These are phyloP conservation scores for Mimas tiliae DNA, from an alignment of 2,888 invertebrate species.

Conservation along the genomic window DNA sequence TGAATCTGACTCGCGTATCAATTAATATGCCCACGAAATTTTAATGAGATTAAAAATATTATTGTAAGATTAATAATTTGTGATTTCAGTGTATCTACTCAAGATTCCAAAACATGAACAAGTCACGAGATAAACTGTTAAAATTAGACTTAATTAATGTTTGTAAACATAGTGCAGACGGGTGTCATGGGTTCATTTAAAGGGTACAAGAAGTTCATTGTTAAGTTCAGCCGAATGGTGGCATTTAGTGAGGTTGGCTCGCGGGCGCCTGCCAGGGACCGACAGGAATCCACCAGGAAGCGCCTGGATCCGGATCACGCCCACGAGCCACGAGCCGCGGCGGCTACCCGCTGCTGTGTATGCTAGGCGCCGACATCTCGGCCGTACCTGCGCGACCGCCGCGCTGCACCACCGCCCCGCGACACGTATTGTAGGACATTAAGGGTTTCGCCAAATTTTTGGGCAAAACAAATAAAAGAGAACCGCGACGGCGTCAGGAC, in stretches of 20 bases:
- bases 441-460: conserved; percentile 78
- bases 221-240: conserved; percentile 72
- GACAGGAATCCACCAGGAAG: conserved; percentile 65
- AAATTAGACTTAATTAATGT: conserved; percentile 69
- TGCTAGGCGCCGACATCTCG: conserved; percentile 34
- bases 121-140: conserved; percentile 46
- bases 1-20: background rate
- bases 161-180: conserved; percentile 67
- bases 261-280: conserved; percentile 66
- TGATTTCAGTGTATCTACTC: conserved; percentile 1
- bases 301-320: conserved; percentile 49
- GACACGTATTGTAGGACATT: conserved; percentile 44
- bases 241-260: conserved; percentile 52
- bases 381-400: conserved; percentile 34
- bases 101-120: conserved; percentile 39
- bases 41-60: background rate
- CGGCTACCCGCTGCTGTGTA: conserved; percentile 27
- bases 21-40: background rate
- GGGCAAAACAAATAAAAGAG: conserved; percentile 82
- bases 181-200: conserved; percentile 58
- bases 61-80: background rate
- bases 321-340: conserved; percentile 38
- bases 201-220: conserved; percentile 75
- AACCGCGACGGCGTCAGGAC: conserved; percentile 70
- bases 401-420: conserved; percentile 34